Base-by-base conservation (phyloP, 2,113 vertebrate genomes). In the Pardalotus punctatus region DNA sequence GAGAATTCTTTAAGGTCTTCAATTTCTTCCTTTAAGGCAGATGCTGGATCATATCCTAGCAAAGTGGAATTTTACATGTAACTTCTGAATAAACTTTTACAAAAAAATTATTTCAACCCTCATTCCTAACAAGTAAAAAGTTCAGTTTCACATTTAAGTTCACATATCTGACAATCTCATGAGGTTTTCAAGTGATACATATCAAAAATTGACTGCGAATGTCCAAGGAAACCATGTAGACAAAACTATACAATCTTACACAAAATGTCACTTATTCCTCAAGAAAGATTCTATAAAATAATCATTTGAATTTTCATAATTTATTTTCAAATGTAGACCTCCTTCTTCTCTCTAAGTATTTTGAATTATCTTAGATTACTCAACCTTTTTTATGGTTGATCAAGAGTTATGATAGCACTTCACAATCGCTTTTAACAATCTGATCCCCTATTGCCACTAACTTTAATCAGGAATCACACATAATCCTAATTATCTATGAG, bases 161-260 rank as follows among this genome's bases (percentile, higher is more conserved):
- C 45, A 60, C 14, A 20, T 67, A 58, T 76, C 21, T 11, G 42
- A 29, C 36, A 66, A 8, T 86, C 7, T 33, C 27, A 28, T 10
- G 8, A 64, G 5, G 6, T 43, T 87, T 72, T 60, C 12, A 79
- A 86, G 15, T 0, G 0, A 36, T 35, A 53, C 0, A 5, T n/a
- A 8, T 65, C n/a, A 78, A 88, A 92, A 92, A 33, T 5, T 47
- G 66, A 62, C 40, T 45, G 4, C 43, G 21, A 64, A 90, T 3
- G 1, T 58, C 54, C 50, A 47, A 56, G 11, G 11, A 76, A 88
- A 69, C 4, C 20, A 48, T 21, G 25, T 19, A 56, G 43, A 66
- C 2, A 42, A 45, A 78, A 33, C 4, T 15, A 23, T 24, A 45
- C 13, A 50, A 47, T 29, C 5, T 50, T 50, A 51, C 3, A 66